phyloP scores from a whole-genome alignment of 1,140 invertebrate genomes.

The Drosophila athabasca region DNA sequence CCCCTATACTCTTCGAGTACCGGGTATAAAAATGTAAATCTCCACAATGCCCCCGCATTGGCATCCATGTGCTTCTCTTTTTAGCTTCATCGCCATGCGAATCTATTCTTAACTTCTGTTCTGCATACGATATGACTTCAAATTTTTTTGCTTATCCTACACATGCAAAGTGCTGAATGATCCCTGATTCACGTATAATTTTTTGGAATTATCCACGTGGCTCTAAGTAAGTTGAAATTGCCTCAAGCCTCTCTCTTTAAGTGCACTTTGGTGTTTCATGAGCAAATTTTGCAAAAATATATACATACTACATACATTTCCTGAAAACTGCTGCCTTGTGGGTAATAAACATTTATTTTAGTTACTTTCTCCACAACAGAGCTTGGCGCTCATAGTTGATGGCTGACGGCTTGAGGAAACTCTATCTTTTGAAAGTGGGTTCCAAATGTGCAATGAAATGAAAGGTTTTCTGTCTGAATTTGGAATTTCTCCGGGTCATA shows the following conservation, averaged over 20 bases:
- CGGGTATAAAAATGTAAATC: constrained; percentile 32
- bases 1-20: too few relatives aligned
- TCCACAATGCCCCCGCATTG: background rate
- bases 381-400: constrained; percentile 1
- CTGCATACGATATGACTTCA: constrained; percentile 1
- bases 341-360: constrained; percentile 45
- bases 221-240: background rate
- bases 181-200: too few relatives aligned
- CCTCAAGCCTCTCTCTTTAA: too few relatives aligned
- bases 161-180: constrained; percentile 2
- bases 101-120: constrained; percentile 21
- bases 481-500: too few relatives aligned
- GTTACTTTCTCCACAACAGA: constrained; percentile 22
- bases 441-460: too few relatives aligned
- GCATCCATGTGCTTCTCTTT: background rate
- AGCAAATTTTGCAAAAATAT: constrained; percentile 28
- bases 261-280: too few relatives aligned
- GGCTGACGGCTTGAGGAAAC: background rate
- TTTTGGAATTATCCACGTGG: too few relatives aligned
- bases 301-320: constrained; percentile 15
- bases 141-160: constrained; percentile 21
- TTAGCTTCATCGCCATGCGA: constrained; percentile 3
- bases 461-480: too few relatives aligned
- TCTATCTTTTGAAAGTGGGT: background rate
- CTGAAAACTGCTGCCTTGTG: constrained; percentile 24